Conservation (phyloP, 64 coral and sea anemone genomes). For the Acropora yongei region DNA sequence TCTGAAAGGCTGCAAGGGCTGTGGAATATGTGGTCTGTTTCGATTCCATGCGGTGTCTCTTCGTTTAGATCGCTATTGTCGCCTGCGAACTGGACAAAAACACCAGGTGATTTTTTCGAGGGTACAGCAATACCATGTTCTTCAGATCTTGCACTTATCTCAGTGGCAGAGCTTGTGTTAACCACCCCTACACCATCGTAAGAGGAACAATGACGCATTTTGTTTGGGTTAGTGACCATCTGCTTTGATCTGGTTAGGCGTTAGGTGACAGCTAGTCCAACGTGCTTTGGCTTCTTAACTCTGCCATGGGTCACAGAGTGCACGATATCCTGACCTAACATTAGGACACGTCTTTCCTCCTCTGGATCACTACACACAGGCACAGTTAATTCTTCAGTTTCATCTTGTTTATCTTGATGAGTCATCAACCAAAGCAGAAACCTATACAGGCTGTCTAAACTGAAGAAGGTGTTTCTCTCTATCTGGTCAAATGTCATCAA, state of each 20-base stretch:
- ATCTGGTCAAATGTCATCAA: conserved; percentile 2
- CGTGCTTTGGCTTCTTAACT: conserved; percentile 17
- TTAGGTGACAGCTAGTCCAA: not conserved
- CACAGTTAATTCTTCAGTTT: not conserved
- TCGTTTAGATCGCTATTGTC: conserved; percentile 27
- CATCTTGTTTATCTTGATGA: not conserved
- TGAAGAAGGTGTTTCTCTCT: not conserved
- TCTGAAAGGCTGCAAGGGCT: not conserved
- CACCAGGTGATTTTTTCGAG: conserved; percentile 11
- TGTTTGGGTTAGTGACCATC: not conserved
- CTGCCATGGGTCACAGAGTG: not conserved
- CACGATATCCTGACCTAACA: conserved; percentile 30
- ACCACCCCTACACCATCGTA: not conserved
- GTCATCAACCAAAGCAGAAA: conserved; percentile 33
- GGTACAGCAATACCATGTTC: not conserved
- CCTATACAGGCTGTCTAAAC: not conserved
- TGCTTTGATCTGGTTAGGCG: conserved; percentile 7
- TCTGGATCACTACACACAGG: not conserved
- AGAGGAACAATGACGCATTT: not conserved
- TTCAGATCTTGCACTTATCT: conserved; percentile 1
- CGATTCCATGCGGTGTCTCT: not conserved
- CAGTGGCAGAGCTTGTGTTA: not conserved
- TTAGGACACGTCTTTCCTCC: conserved; percentile 48
- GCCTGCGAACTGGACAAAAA: conserved; percentile 3
- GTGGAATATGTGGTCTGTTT: conserved; percentile 12